Conservation (phyloP, 2,797 vertebrate genomes). For the Karalla daura region DNA sequence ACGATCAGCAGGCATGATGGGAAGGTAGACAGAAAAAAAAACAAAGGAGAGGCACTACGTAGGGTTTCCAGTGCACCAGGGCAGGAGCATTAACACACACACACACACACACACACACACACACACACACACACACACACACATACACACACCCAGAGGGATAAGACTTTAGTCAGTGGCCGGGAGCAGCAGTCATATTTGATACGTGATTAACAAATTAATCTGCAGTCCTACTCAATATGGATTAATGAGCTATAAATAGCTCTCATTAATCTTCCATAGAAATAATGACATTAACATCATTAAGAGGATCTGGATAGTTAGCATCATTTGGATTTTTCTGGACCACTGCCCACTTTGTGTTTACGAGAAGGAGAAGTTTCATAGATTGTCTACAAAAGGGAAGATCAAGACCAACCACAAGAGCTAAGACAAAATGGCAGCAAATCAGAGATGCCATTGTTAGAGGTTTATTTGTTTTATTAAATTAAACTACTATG, state of each 20-base stretch:
- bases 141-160: constrained; percentile 28
- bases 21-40: constrained; percentile 17
- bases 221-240: constrained; percentile 73
- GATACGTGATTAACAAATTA: constrained; percentile 77
- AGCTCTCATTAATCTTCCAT: constrained; percentile 70
- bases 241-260: constrained; percentile 79
- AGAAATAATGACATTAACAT: constrained; percentile 73
- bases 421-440: too few species aligned
- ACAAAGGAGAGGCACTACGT: constrained; percentile 3
- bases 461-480: too few species aligned
- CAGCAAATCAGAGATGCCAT: too few species aligned
- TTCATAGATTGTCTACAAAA: constrained; percentile 11
- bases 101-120: constrained; percentile 17
- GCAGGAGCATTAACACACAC: neutral
- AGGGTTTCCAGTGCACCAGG: constrained; percentile 8
- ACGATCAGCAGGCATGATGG: constrained; percentile 38
- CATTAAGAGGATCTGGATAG: constrained; percentile 71
- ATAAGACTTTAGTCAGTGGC: constrained; percentile 47
- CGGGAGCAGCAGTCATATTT: constrained; percentile 62
- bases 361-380: constrained; percentile 17
- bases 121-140: constrained; percentile 19
- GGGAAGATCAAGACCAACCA: too few species aligned
- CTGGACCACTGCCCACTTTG: constrained; percentile 41
- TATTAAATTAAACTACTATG: too few species aligned
- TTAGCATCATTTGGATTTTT: constrained; percentile 47